Evolutionary conservation across 2,797 vertebrate genomes (phyloP).

Genomic region (Amphiprion clarkii): DNA sequence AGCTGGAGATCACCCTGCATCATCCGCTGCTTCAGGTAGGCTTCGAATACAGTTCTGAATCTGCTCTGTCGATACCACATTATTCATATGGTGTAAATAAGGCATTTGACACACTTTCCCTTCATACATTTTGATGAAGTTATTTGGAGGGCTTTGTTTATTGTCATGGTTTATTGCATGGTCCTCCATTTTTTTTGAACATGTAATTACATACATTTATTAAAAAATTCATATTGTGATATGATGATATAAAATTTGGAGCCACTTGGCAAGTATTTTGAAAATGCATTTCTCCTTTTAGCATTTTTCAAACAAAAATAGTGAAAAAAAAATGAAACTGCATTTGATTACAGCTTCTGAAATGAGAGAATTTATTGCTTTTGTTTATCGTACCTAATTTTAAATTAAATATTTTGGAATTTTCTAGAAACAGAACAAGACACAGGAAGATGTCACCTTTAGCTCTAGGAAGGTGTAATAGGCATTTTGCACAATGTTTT

Average conservation of each 20-base stretch:
- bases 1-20: constrained; percentile 95
- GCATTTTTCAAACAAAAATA: background rate
- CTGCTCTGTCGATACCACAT: background rate
- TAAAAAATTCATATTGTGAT: no score
- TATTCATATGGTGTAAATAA: background rate
- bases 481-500: background rate
- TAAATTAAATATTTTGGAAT: background rate
- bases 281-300: background rate
- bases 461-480: background rate
- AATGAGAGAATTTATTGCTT: background rate
- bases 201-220: no score
- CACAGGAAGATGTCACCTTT: background rate
- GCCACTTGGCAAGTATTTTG: background rate
- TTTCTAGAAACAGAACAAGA: no score
- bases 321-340: background rate
- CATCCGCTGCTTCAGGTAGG: constrained; percentile 92
- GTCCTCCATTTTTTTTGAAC: no score
- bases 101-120: background rate
- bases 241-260: no score
- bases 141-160: background rate
- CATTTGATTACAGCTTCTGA: background rate
- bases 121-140: constrained; percentile 1
- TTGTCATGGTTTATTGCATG: no score
- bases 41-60: background rate
- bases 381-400: background rate